These are phyloP conservation scores for Clanis bilineata DNA, from an alignment of 2,888 invertebrate species.

Conservation along the genomic window DNA sequence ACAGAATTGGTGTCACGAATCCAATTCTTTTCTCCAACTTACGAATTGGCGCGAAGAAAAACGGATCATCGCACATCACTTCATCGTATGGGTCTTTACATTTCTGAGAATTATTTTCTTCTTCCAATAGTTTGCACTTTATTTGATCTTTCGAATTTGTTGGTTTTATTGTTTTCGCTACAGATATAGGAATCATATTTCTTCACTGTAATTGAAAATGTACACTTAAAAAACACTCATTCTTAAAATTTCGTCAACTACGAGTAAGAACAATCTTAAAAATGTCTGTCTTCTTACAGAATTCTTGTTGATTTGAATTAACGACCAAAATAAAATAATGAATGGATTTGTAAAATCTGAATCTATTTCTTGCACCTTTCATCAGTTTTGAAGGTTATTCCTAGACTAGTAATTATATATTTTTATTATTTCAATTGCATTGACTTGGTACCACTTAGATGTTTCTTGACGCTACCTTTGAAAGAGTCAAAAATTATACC, in stretches of 20 bases:
- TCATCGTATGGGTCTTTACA: conserved; percentile 40
- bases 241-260: not conserved
- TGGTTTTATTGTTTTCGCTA: conserved; percentile 33
- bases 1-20: conserved; percentile 84
- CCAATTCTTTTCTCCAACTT: conserved; percentile 64
- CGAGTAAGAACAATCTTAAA: not conserved
- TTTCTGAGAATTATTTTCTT: not conserved
- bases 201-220: conserved; percentile 18
- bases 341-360: not conserved
- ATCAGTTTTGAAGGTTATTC: not conserved
- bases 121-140: conserved; percentile 29
- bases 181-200: conserved; percentile 42
- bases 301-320: not conserved
- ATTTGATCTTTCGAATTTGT: conserved; percentile 25
- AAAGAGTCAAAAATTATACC: too few species aligned
- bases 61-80: conserved; percentile 44
- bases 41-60: conserved; percentile 46
- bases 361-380: not conserved
- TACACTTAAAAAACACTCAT: not conserved
- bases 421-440: not conserved
- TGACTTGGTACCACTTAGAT: not conserved
- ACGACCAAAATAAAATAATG: not conserved
- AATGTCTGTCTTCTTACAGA: not conserved
- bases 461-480: too few species aligned
- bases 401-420: not conserved